Conservation (phyloP, 2,113 vertebrate genomes). For the Illadopsis cleaveri region DNA sequence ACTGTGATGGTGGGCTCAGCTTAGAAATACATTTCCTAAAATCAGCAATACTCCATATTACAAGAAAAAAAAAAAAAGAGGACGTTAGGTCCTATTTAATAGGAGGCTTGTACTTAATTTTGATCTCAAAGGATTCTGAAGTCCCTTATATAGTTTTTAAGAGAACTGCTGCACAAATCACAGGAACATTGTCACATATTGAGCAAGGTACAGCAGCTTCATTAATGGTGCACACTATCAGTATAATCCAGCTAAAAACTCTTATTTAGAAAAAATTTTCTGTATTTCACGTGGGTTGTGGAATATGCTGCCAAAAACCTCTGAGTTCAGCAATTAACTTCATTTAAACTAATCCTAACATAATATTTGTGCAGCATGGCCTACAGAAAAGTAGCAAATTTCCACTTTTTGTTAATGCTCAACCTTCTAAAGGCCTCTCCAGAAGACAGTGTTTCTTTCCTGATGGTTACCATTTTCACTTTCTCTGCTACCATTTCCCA, state of each 20-base stretch:
- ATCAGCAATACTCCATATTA: background rate
- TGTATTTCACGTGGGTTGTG: background rate
- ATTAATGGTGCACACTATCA: background rate
- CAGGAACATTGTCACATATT: background rate
- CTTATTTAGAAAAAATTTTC: background rate
- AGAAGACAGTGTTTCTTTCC: background rate
- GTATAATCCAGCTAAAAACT: background rate
- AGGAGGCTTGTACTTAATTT: slow-evolving; percentile 9
- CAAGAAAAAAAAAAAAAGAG: background rate
- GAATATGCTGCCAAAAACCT: background rate
- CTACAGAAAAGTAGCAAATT: slow-evolving; percentile 15
- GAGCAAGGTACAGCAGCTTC: background rate
- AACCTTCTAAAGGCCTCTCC: background rate
- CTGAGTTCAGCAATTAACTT: slow-evolving; percentile 1
- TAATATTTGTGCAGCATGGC: slow-evolving; percentile 23
- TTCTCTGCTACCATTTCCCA: background rate
- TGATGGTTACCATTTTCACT: background rate
- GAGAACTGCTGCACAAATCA: background rate
- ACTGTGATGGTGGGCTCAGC: slow-evolving; percentile 33
- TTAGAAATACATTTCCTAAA: slow-evolving; percentile 44
- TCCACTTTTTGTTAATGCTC: slow-evolving; percentile 21
- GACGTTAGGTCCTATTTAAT: slow-evolving; percentile 4
- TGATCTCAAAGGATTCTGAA: slow-evolving; percentile 36
- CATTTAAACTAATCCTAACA: slow-evolving; percentile 43
- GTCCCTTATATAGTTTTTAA: background rate